These are phyloP conservation scores for Gambusia yucatana DNA, from an alignment of 2,797 vertebrate genomes.

Conservation along the genomic window DNA sequence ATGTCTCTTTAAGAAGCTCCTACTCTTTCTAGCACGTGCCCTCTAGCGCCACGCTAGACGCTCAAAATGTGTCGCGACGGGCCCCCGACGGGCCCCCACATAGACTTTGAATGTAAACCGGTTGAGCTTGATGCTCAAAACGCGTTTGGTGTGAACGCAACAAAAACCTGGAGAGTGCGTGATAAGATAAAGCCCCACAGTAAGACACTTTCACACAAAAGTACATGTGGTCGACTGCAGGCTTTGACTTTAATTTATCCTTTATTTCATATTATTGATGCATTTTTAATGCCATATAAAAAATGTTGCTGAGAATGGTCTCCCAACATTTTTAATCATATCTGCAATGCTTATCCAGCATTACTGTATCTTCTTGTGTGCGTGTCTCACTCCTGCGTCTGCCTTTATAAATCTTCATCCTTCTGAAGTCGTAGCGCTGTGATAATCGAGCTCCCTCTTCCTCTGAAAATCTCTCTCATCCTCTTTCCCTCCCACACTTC, in stretches of 20 bases:
- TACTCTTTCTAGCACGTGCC: background rate
- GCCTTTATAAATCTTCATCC: conserved; percentile 63
- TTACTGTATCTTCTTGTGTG: conserved; percentile 28
- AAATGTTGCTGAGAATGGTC: conserved; percentile 14
- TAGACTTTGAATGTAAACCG: no score
- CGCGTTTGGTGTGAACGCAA: no score
- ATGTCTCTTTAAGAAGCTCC: background rate
- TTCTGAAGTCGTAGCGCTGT: conserved; percentile 67
- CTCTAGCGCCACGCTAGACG: no score
- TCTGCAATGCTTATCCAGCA: conserved; percentile 40
- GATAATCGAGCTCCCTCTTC: conserved; percentile 62
- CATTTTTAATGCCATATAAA: conserved; percentile 21
- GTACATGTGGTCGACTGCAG: background rate
- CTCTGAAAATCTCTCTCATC: conserved; percentile 71
- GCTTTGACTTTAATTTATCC: background rate
- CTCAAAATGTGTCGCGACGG: no score
- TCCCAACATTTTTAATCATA: conserved; percentile 18
- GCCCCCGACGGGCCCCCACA: no score
- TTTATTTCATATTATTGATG: conserved; percentile 18
- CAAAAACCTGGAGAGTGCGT: background rate
- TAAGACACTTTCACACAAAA: conserved; percentile 3
- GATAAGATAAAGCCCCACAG: conserved; percentile 6
- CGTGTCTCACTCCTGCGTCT: conserved; percentile 45
- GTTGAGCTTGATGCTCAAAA: no score
- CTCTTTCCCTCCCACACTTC: conserved; percentile 72